Conservation (phyloP, 2,797 vertebrate species). For the Botia kubotai region DNA sequence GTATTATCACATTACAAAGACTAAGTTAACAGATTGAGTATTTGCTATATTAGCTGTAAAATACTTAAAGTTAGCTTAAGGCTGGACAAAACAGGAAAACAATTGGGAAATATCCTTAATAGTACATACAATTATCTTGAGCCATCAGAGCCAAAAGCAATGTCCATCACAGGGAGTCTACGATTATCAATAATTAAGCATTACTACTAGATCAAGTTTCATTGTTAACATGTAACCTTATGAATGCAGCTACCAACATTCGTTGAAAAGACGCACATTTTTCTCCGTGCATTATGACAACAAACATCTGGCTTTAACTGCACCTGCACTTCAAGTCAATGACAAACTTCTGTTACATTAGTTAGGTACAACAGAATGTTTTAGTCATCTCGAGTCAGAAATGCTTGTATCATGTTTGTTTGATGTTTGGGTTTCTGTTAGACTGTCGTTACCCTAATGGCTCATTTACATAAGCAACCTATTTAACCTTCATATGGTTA, state of each 20-base stretch:
- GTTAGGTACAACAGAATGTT: not conserved
- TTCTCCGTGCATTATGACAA: not conserved
- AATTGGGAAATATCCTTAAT: not conserved
- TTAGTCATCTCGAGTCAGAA: not conserved
- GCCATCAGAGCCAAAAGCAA: constrained; percentile 27
- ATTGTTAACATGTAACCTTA: constrained; percentile 14
- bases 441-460: constrained; percentile 13
- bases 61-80: not conserved
- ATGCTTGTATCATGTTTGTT: not conserved
- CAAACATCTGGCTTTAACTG: constrained; percentile 3
- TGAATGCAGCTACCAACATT: not conserved
- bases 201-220: constrained; percentile 23
- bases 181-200: constrained; percentile 34
- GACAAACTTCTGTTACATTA: constrained; percentile 12
- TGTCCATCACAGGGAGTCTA: constrained; percentile 12
- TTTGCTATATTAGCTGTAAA: not conserved
- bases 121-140: not conserved
- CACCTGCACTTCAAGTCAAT: constrained; percentile 9
- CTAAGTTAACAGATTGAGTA: too few relatives aligned
- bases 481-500: not conserved
- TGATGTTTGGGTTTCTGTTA: constrained; percentile 6
- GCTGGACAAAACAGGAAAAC: not conserved
- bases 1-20: not conserved
- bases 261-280: too few relatives aligned
- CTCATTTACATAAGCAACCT: constrained; percentile 31